Evolutionary conservation across 2,888 invertebrate species (phyloP).

Genomic region (Cerastoderma edule): DNA sequence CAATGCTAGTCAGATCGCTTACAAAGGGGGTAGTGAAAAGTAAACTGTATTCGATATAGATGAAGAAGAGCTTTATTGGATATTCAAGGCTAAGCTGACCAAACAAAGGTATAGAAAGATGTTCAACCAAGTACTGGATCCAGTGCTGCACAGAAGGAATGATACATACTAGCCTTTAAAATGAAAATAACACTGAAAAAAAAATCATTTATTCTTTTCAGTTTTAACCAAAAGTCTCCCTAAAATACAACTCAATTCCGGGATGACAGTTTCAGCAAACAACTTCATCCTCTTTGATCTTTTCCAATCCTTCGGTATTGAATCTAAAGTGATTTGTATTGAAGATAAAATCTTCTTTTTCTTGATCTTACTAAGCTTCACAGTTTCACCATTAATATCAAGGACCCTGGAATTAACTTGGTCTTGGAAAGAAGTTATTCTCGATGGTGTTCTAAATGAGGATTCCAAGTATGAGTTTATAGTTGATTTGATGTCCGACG

Average conservation of each 20-base stretch:
- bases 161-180: too few species aligned
- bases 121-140: too few species aligned
- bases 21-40: too few species aligned
- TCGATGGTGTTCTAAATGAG: slow-evolving; percentile 9
- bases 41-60: too few species aligned
- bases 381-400: not conserved
- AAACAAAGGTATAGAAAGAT: too few species aligned
- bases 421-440: slow-evolving; percentile 11
- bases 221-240: not conserved
- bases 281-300: not conserved
- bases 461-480: slow-evolving; percentile 9
- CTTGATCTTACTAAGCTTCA: slow-evolving; percentile 8
- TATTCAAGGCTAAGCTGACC: too few species aligned
- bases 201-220: too few species aligned
- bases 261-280: not conserved
- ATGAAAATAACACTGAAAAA: too few species aligned
- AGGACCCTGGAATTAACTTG: slow-evolving; percentile 12
- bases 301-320: not conserved
- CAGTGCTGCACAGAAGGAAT: too few species aligned
- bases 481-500: not conserved
- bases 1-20: too few species aligned
- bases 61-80: too few species aligned
- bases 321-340: slow-evolving; percentile 7
- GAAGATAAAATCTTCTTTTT: slow-evolving; percentile 24
- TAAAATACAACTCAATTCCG: not conserved